Evolutionary conservation across 2,797 vertebrate genomes (phyloP).

Genomic region (Psittacula echo): DNA sequence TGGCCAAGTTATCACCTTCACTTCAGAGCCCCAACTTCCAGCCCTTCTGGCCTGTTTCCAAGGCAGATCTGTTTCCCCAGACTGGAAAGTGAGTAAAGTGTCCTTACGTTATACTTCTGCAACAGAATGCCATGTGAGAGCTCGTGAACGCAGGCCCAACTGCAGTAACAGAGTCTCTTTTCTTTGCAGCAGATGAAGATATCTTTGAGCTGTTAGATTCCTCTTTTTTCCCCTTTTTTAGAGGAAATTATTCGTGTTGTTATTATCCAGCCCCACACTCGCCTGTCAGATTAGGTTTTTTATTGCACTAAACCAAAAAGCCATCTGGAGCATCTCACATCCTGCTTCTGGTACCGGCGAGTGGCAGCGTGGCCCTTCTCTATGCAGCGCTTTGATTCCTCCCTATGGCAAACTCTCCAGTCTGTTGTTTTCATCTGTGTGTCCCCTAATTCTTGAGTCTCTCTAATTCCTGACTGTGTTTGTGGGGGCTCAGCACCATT

Average conservation of each 20-base stretch:
- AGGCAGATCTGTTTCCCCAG: conserved; percentile 42
- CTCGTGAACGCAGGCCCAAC: not conserved
- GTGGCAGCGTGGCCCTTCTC: not conserved
- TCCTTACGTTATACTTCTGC: conserved; percentile 46
- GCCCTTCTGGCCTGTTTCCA: conserved; percentile 54
- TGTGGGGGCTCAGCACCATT: not conserved
- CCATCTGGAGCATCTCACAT: conserved; percentile 75
- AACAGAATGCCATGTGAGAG: conserved; percentile 28
- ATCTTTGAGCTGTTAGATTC: conserved; percentile 50
- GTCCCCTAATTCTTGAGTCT: not conserved
- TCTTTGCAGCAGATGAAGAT: conserved; percentile 46
- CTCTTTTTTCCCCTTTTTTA: not conserved
- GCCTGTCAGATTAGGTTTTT: conserved; percentile 76
- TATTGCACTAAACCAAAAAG: conserved; percentile 70
- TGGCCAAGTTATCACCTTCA: conserved; percentile 71
- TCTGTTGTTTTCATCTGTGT: rapidly evolving
- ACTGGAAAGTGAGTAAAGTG: conserved; percentile 15
- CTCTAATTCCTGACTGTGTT: not conserved
- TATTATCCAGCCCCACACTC: conserved; percentile 49
- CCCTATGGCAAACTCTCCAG: not conserved
- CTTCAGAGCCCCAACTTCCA: conserved; percentile 42
- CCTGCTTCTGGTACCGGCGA: not conserved
- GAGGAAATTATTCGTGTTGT: conserved; percentile 41
- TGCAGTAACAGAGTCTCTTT: not conserved
- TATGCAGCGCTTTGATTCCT: rapidly evolving